Conservation (phyloP, 2,113 vertebrate species). For the Mesembrinibis cayennensis region DNA sequence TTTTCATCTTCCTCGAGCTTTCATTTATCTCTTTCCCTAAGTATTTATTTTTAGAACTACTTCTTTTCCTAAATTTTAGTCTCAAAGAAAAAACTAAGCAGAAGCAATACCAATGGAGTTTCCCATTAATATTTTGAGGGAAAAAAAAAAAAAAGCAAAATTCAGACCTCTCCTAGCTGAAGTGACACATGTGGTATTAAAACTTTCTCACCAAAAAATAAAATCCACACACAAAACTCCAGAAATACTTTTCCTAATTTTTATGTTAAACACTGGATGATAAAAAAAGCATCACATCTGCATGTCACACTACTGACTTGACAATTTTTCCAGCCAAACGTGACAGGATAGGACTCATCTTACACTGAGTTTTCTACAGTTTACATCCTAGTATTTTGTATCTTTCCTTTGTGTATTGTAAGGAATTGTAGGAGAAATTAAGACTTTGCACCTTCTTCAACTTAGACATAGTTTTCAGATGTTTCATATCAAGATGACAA, state of each 20-base stretch:
- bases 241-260: background rate
- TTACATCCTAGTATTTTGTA: background rate
- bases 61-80: background rate
- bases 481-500: background rate
- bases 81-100: background rate
- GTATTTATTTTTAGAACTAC: background rate
- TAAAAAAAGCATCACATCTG: background rate
- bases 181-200: background rate
- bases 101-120: background rate
- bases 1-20: background rate
- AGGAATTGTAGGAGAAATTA: background rate
- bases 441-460: background rate
- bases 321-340: background rate
- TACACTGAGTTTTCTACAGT: background rate
- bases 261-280: background rate
- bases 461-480: background rate
- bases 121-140: background rate
- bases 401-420: background rate
- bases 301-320: background rate
- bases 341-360: background rate
- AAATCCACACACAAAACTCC: background rate
- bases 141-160: background rate
- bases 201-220: background rate
- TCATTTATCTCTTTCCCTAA: background rate
- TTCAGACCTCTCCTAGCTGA: background rate